Evolutionary conservation across 2,113 vertebrate species (phyloP).

Genomic region (Mobula birostris): DNA sequence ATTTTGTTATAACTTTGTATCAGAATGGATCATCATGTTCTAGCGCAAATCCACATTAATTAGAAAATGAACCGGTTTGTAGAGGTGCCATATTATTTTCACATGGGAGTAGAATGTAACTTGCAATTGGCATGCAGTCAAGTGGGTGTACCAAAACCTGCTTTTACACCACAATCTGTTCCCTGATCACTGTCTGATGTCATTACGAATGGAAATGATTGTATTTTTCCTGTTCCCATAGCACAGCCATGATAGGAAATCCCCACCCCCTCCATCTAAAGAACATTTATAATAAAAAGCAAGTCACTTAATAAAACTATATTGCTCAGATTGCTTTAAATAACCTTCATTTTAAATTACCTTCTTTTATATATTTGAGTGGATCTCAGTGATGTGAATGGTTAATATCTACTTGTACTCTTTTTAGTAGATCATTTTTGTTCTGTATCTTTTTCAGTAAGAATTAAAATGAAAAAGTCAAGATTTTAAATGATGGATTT

Average conservation of each 20-base stretch:
- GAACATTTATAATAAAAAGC: not conserved
- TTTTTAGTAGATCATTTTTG: not conserved
- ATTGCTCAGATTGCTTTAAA: too few species aligned
- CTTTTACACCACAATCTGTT: not conserved
- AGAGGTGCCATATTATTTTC: not conserved
- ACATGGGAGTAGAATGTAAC: not conserved
- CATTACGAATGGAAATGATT: not conserved
- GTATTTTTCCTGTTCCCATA: not conserved
- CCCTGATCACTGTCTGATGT: not conserved
- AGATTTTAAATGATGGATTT: not conserved
- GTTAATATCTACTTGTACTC: not conserved
- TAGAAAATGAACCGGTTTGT: not conserved
- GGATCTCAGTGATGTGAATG: not conserved
- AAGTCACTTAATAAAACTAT: not conserved
- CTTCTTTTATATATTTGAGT: not conserved
- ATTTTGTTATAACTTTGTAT: not conserved
- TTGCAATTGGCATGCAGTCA: not conserved
- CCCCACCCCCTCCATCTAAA: not conserved
- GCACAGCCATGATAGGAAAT: not conserved
- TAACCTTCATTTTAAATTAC: not conserved
- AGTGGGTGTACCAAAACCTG: not conserved
- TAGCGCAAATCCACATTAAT: not conserved
- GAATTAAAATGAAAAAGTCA: not conserved
- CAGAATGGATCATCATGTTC: not conserved
- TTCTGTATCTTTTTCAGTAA: not conserved